Conservation (phyloP, 2,888 invertebrate species). For the Sipha maydis region DNA sequence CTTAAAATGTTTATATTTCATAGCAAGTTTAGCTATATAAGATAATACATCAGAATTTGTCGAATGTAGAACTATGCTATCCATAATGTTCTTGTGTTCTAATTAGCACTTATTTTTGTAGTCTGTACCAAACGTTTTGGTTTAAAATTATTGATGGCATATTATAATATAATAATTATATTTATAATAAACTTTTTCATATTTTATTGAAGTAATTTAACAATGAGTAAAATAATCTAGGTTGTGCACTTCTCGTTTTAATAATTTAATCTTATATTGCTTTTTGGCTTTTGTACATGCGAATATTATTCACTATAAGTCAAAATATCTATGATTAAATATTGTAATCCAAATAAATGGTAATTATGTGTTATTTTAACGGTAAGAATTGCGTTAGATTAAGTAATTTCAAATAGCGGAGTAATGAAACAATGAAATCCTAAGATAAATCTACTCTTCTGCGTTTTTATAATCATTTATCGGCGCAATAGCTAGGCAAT, state of each 20-base stretch:
- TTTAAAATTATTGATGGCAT: neutral
- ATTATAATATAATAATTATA: neutral
- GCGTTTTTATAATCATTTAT: neutral
- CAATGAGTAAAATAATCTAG: neutral
- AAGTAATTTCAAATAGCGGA: neutral
- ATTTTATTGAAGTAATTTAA: neutral
- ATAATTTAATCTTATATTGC: neutral
- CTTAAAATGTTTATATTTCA: neutral
- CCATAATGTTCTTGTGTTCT: neutral
- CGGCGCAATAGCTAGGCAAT: slow-evolving; percentile 69
- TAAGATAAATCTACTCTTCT: neutral
- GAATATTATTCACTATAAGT: neutral
- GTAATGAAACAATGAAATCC: neutral
- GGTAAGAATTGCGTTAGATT: neutral
- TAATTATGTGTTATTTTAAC: slow-evolving; percentile 37
- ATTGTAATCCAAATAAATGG: slow-evolving; percentile 24
- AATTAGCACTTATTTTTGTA: neutral
- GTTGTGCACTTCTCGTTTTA: neutral
- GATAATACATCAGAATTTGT: neutral
- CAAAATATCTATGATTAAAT: slow-evolving; percentile 31
- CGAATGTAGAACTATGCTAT: neutral
- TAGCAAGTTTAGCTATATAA: neutral
- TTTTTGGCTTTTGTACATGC: neutral
- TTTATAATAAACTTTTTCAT: neutral
- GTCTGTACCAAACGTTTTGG: too few relatives aligned